Conservation (phyloP, 2,888 invertebrate species). For the Drosophila setosimentum region DNA sequence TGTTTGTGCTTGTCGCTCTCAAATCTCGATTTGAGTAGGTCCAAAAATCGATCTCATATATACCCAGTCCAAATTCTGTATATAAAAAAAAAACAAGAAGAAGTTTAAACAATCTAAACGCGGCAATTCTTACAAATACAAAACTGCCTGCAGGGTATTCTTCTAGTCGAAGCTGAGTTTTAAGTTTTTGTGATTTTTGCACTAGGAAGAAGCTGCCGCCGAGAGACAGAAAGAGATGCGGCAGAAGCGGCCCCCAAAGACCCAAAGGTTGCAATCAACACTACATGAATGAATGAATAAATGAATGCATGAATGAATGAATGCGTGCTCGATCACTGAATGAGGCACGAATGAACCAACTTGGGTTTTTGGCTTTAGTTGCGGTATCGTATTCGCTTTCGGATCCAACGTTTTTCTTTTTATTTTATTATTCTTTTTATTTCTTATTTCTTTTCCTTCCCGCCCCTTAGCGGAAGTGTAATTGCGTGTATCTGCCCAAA, state of each 20-base stretch:
- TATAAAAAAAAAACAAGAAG: too few species aligned
- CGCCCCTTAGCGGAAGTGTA: constrained; percentile 67
- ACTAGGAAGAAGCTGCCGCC: constrained; percentile 59
- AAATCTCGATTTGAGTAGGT: not conserved
- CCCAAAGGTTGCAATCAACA: constrained; percentile 78
- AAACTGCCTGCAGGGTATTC: constrained; percentile 14
- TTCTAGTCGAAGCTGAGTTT: constrained; percentile 4
- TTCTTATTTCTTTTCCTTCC: constrained; percentile 7
- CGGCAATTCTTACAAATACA: not conserved
- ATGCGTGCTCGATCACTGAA: constrained; percentile 3
- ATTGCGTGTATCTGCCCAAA: constrained; percentile 56
- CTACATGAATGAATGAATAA: constrained; percentile 10
- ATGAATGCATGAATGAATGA: constrained; percentile 43
- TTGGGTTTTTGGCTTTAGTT: constrained; percentile 11
- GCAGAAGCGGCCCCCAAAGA: constrained; percentile 42
- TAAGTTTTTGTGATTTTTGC: constrained; percentile 53
- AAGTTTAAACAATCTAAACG: not conserved
- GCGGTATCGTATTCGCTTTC: constrained; percentile 15
- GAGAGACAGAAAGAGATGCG: constrained; percentile 18
- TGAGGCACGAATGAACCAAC: constrained; percentile 54
- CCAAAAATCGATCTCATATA: not conserved
- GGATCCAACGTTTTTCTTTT: constrained; percentile 8
- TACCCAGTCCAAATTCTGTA: not conserved
- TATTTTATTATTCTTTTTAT: constrained; percentile 3
- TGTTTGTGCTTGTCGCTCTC: not conserved